Conservation (phyloP, 2,888 invertebrate genomes). For the Chrysomela aeneicollis region DNA sequence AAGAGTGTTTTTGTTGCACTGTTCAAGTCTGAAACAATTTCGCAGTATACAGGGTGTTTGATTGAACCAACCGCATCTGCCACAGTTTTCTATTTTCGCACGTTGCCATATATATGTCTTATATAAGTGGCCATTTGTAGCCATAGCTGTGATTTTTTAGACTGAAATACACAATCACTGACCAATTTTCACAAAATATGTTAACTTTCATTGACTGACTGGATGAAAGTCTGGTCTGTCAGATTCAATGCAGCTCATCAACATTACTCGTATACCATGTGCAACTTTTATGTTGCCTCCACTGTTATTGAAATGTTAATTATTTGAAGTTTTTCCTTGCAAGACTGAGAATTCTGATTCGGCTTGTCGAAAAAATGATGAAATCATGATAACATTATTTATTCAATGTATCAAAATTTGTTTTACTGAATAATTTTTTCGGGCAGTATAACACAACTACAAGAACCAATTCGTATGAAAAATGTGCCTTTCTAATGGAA, state of each 20-base stretch:
- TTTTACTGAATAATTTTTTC: slow-evolving; percentile 19
- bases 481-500: slow-evolving; percentile 52
- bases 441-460: slow-evolving; percentile 37
- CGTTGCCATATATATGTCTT: slow-evolving; percentile 49
- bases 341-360: slow-evolving; percentile 45
- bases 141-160: slow-evolving; percentile 70
- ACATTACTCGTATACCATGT: slow-evolving; percentile 47
- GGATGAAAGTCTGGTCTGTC: slow-evolving; percentile 54
- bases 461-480: slow-evolving; percentile 39
- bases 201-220: slow-evolving; percentile 53
- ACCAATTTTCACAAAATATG: slow-evolving; percentile 40
- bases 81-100: slow-evolving; percentile 39
- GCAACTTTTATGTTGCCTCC: slow-evolving; percentile 53
- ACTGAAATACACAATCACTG: slow-evolving; percentile 50
- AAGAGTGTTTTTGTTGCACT: slow-evolving; percentile 54
- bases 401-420: no score
- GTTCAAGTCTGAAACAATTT: slow-evolving; percentile 44
- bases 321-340: slow-evolving; percentile 35
- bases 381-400: no score
- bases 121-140: slow-evolving; percentile 52
- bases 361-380: slow-evolving; percentile 9
- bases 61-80: slow-evolving; percentile 5
- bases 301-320: slow-evolving; percentile 33
- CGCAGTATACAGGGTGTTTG: slow-evolving; percentile 12
- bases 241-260: slow-evolving; percentile 50